Evolutionary conservation across 1,140 invertebrate species (phyloP).

Genomic region (Scaptomyza hsui): DNA sequence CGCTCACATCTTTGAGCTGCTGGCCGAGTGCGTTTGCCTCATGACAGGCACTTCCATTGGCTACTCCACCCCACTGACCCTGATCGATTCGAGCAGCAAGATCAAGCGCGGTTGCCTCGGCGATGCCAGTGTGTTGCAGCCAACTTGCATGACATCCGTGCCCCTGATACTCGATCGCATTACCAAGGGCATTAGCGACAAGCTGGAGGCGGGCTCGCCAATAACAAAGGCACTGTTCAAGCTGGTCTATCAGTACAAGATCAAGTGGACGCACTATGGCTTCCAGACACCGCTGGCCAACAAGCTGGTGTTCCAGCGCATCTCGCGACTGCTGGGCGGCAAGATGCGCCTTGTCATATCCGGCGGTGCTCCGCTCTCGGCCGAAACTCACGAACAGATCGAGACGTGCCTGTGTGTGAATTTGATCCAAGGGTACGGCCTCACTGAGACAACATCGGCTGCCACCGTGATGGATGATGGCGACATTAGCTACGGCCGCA

Average conservation of each 20-base stretch:
- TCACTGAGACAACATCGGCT: constrained; percentile 98
- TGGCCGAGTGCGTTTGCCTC: constrained; percentile 90
- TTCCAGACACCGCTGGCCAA: constrained; percentile 94
- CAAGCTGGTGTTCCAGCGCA: constrained; percentile 90
- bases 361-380: constrained; percentile 97
- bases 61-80: constrained; percentile 97
- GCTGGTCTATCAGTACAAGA: constrained; percentile 96
- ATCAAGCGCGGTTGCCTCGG: constrained; percentile 96
- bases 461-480: constrained; percentile 92
- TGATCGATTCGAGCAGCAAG: constrained; percentile 97
- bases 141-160: constrained; percentile 98
- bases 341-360: constrained; percentile 93
- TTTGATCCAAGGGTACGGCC: constrained; percentile 97
- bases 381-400: constrained; percentile 97
- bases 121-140: constrained; percentile 94
- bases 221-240: constrained; percentile 93
- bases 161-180: constrained; percentile 98
- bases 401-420: constrained; percentile 96
- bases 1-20: constrained; percentile 98
- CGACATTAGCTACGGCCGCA: constrained; percentile 88
- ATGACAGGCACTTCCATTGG: constrained; percentile 95
- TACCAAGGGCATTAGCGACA: constrained; percentile 97
- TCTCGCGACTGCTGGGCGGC: constrained; percentile 93
- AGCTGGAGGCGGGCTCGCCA: constrained; percentile 91
- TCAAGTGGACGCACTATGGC: constrained; percentile 92